Evolutionary conservation across 1,140 invertebrate genomes (phyloP).

Genomic region (Ganaspis sp.): DNA sequence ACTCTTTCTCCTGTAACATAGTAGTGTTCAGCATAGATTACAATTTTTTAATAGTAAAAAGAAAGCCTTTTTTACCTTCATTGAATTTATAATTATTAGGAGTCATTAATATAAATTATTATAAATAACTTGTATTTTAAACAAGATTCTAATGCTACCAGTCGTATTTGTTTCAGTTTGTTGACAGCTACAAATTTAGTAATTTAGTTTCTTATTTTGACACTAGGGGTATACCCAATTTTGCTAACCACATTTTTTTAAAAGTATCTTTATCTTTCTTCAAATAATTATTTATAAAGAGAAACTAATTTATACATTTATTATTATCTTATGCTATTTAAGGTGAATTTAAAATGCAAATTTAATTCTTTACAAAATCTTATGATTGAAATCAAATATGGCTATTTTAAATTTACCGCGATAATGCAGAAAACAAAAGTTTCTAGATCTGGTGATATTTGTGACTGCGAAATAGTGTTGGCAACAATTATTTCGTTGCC

Average conservation of each 20-base stretch:
- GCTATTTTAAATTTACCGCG: neutral
- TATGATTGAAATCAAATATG: too few relatives aligned
- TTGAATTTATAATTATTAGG: constrained; percentile 73
- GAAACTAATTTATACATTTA: too few relatives aligned
- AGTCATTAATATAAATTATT: constrained; percentile 61
- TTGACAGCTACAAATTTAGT: neutral
- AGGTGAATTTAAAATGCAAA: too few relatives aligned
- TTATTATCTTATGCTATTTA: too few relatives aligned
- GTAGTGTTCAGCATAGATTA: neutral
- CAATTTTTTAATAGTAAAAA: constrained; percentile 28
- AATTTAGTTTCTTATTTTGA: neutral
- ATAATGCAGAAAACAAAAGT: too few relatives aligned
- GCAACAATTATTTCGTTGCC: neutral
- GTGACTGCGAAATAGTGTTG: neutral
- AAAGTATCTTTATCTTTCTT: too few relatives aligned
- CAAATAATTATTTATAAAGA: too few relatives aligned
- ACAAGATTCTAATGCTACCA: neutral
- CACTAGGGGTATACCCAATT: neutral
- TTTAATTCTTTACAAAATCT: too few relatives aligned
- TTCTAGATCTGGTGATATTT: neutral
- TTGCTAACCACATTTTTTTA: neutral
- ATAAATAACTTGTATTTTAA: neutral
- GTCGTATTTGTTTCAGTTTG: neutral
- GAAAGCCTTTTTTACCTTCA: constrained; percentile 63
- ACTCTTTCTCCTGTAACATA: constrained; percentile 89